Base-by-base conservation (phyloP, 2,888 invertebrate genomes). In the Athrips mouffetella region DNA sequence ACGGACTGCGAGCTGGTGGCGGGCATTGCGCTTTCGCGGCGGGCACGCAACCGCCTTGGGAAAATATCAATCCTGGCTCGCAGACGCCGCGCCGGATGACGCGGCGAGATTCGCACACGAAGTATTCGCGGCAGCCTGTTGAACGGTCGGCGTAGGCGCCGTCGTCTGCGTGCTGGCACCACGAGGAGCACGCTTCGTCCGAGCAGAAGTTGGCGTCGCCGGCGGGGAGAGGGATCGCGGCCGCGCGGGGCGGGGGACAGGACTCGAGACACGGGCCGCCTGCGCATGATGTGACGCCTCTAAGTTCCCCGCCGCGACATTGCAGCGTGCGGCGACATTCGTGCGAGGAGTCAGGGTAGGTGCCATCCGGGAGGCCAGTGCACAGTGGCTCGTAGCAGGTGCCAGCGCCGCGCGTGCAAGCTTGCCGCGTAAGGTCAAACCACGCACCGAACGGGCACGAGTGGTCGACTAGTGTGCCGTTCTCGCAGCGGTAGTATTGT, bases 381-480 rank as follows among this genome's bases (percentile, higher is more conserved):
- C 91, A 91, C 31, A 90, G 79, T 10, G 91, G 90, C 59, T 91
- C 91, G 70, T 89, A 90, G 73, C 91, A 91, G 18, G 88, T 82
- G 42, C 90, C 90, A 60, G 89, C 85, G 37, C 87, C 86, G 53
- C 87, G 80, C 15, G 84, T 84, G 65, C 90, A 90, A 18, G 86
- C 88, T 63, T 90, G 90, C 7, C 80, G 78, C 51, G 84, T 85
- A 45, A 86, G 80, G 63, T 91, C 89, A 69, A 91, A 91, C 81
- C 89, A 89, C 5, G 90, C 82, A 15, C 89, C 90, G 27, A 82
- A 70, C 1, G 89, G 88, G 63, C 91, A 91, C 31, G 81, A 73
- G 57, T 82, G 84, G 50, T 90, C 87, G 7, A 76, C 64, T 27
- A 84, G 84, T 7, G 78, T 73, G 31, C 89, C 89, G 58, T 85